Evolutionary conservation across 2,113 vertebrate species (phyloP).

Genomic region (Tragelaphus imberbis): DNA sequence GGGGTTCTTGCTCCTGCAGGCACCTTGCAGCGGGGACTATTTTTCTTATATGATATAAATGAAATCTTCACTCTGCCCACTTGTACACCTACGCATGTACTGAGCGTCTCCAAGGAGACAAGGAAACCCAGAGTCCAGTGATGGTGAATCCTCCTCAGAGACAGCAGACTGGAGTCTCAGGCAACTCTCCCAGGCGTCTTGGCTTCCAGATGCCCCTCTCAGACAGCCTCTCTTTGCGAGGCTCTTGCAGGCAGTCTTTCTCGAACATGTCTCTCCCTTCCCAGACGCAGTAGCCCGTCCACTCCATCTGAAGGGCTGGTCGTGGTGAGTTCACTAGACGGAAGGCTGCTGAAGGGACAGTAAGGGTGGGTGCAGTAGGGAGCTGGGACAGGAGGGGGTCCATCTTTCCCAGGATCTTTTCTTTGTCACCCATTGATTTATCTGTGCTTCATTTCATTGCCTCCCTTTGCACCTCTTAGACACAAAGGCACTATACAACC

Average conservation of each 20-base stretch:
- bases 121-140: constrained; percentile 77
- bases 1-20: constrained; percentile 74
- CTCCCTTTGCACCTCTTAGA: background rate
- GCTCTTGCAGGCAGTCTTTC: constrained; percentile 47
- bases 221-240: constrained; percentile 45
- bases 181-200: constrained; percentile 64
- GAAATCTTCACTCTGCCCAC: constrained; percentile 85
- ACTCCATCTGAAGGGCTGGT: constrained; percentile 3
- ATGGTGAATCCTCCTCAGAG: constrained; percentile 73
- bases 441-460: background rate
- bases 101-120: constrained; percentile 85
- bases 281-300: background rate
- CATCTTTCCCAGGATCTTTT: background rate
- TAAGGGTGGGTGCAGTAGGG: background rate
- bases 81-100: constrained; percentile 85
- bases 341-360: background rate
- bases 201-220: constrained; percentile 70
- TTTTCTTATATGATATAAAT: constrained; percentile 86
- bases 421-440: background rate
- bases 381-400: background rate
- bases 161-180: constrained; percentile 65
- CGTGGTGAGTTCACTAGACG: constrained; percentile 13
- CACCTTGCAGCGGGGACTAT: constrained; percentile 81
- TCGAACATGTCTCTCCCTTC: constrained; percentile 19
- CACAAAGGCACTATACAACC: background rate